phyloP scores from a whole-genome alignment of 2,113 vertebrate species.

The Megaptera novaeangliae region DNA sequence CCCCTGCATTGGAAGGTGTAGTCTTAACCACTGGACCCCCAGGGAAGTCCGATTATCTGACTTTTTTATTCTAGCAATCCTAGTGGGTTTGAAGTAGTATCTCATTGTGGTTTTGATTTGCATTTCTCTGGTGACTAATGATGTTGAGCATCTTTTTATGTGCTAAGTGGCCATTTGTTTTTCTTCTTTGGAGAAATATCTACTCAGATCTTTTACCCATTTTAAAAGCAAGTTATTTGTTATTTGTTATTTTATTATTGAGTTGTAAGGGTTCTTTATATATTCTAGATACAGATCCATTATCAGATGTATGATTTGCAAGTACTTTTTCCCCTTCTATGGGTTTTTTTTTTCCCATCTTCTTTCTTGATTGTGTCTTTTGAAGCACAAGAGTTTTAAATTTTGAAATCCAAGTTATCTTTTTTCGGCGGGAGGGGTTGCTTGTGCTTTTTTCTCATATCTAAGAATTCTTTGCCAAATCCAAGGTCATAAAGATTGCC shows the following conservation, averaged over 20 bases:
- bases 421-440: background rate
- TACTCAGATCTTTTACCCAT: background rate
- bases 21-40: no score
- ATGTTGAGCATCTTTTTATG: background rate
- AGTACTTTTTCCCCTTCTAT: background rate
- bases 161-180: background rate
- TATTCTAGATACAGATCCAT: background rate
- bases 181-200: slow-evolving; percentile 10
- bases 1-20: no score
- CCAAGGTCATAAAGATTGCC: background rate
- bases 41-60: no score
- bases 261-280: background rate
- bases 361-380: background rate
- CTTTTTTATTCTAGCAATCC: background rate
- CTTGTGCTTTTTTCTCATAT: background rate
- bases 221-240: background rate
- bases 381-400: background rate
- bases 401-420: background rate
- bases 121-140: background rate
- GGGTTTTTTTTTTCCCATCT: background rate
- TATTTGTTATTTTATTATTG: background rate
- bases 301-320: background rate
- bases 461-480: background rate
- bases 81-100: background rate
- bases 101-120: background rate